These are phyloP conservation scores for Myotis myotis DNA, from an alignment of 2,797 vertebrate species.

Conservation along the genomic window DNA sequence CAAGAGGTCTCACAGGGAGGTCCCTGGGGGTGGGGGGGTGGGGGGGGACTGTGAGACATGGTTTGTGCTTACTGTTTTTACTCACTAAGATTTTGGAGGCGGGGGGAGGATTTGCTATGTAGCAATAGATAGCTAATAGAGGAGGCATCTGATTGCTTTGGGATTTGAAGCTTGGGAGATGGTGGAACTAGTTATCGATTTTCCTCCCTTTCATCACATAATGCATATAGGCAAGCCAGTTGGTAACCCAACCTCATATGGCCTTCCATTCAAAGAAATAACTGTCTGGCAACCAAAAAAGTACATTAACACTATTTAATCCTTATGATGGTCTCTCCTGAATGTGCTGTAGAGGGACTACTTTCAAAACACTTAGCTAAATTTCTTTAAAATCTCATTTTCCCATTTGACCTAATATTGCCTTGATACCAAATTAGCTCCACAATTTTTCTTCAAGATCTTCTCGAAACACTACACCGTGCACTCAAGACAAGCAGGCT, in stretches of 20 bases:
- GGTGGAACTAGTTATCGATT: neutral
- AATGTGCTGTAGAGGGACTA: neutral
- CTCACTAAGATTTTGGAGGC: neutral
- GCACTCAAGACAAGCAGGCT: neutral
- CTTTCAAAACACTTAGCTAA: neutral
- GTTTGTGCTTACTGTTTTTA: neutral
- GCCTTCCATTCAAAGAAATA: neutral
- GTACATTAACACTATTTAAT: neutral
- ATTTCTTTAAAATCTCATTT: neutral
- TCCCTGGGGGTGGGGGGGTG: rapidly evolving
- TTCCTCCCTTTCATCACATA: conserved; percentile 10
- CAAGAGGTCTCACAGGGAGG: neutral
- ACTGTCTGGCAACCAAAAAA: neutral
- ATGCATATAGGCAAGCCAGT: neutral
- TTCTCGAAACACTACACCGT: neutral
- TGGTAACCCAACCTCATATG: neutral
- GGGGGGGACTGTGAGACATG: neutral
- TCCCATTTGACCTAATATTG: neutral
- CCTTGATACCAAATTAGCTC: neutral
- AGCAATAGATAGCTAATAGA: neutral
- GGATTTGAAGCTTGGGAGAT: neutral
- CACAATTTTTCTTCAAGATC: neutral
- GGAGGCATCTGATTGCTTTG: neutral
- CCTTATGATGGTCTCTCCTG: neutral
- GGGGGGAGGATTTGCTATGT: neutral